Evolutionary conservation across 2,113 vertebrate species (phyloP), one percentile per base, ranked within the genome.

Genomic region (Illadopsis cleaveri): DNA sequence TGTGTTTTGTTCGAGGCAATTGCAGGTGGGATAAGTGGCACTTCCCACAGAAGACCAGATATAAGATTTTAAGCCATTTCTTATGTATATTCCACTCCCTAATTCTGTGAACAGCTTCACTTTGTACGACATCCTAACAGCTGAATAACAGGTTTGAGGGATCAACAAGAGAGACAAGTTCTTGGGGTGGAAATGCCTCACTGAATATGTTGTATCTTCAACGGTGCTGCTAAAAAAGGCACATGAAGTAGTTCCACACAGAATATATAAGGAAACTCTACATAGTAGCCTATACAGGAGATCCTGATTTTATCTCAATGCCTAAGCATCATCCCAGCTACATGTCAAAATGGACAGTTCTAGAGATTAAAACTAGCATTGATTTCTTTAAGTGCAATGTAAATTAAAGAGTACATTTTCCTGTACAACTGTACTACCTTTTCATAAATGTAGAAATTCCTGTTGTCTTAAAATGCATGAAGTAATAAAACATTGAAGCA

Each of bases 101-200:
- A 33, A 62, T 53, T 77, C 77, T 44, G 31, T 48, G 58, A 86
- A 69, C 33, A 45, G 40, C 50, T 78, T 83, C 48, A 18, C 57
- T 69, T 83, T 6, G 45, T 68, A 6, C 45, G 51, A 5, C 27
- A n/a, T 69, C 79, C 57, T n/a, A 45, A 53, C 20, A 40, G 60
- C 27, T 60, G 79, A 83, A 30, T 79, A 84, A 80, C 69, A 93
- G 85, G 53, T 86, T 89, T 62, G 72, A 75, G 23, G 48, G 40
- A 80, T 72, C 45, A 54, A 35, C n/a, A 28, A 28, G 27, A 73
- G 40, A 83, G 62, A 65, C 20, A 15, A 62, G 20, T 54, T 84
- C 9, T 40, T 35, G 58, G 33, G 25, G 47, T 84, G 35, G 30
- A 95, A 57, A 15, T 57, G 27, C 30, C 35, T 73, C 2, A 2